Conservation (phyloP, 2,888 invertebrate species). For the Aspidapion aeneum region DNA sequence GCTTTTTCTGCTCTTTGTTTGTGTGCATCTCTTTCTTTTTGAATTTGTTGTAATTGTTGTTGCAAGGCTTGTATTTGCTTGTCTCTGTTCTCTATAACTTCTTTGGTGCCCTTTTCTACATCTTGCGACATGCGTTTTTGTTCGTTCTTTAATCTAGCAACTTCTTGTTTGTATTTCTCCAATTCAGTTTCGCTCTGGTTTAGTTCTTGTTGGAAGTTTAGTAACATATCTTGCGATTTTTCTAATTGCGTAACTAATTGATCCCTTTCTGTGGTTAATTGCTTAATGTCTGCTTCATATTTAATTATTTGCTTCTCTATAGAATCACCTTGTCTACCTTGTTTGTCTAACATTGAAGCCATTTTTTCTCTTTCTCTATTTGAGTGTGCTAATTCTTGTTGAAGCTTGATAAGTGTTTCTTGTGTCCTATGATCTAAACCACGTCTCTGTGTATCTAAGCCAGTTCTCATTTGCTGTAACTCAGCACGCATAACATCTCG, state of each 20-base stretch:
- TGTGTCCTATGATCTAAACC: constrained; percentile 65
- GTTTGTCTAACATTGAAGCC: constrained; percentile 71
- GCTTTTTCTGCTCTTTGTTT: constrained; percentile 69
- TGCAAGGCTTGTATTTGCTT: constrained; percentile 67
- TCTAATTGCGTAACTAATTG: constrained; percentile 86
- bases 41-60: constrained; percentile 62
- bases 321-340: constrained; percentile 72
- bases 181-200: constrained; percentile 80
- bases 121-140: constrained; percentile 69
- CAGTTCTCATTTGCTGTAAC: constrained; percentile 61
- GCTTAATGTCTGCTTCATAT: constrained; percentile 80
- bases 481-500: constrained; percentile 69
- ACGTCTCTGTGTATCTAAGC: constrained; percentile 62
- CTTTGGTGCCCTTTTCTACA: constrained; percentile 66
- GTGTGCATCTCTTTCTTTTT: constrained; percentile 62
- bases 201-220: constrained; percentile 89
- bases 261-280: constrained; percentile 80
- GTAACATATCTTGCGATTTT: constrained; percentile 89
- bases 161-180: constrained; percentile 77
- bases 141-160: constrained; percentile 68
- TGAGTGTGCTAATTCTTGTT: constrained; percentile 69
- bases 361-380: constrained; percentile 75
- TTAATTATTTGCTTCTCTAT: constrained; percentile 83
- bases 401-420: constrained; percentile 68
- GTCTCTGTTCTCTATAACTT: constrained; percentile 66